A percentile compares a stretch with the other conserved stretches of the same genome.
Evolutionary conservation across 2,888 invertebrate species (phyloP).

Genomic region (Spodoptera littoralis): DNA sequence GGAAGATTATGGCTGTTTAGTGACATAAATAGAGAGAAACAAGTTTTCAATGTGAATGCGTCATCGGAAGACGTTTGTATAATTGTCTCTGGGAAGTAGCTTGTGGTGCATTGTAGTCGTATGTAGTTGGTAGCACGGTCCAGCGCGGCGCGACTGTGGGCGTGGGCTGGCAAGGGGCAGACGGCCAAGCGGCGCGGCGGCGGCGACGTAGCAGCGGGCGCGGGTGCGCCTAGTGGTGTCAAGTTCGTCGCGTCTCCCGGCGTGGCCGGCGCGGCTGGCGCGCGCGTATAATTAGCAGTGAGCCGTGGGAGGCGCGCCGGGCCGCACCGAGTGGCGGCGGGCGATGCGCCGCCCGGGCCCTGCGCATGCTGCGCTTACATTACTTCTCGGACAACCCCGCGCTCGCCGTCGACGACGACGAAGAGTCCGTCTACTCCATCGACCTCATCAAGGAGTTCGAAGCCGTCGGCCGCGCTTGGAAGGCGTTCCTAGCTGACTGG

Average conservation of each 20-base stretch:
- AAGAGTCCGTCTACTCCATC: constrained; percentile 92
- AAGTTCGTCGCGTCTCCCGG: constrained; percentile 68
- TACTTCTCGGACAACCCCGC: constrained; percentile 94
- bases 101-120: constrained; percentile 59
- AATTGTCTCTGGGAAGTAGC: constrained; percentile 19
- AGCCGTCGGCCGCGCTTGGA: constrained; percentile 93
- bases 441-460: constrained; percentile 97
- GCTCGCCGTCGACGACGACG: constrained; percentile 90
- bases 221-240: constrained; percentile 72
- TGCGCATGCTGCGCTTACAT: constrained; percentile 94
- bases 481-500: constrained; percentile 92
- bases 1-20: neutral
- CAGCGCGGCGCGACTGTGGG: constrained; percentile 38
- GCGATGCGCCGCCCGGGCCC: constrained; percentile 84
- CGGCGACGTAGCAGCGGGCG: constrained; percentile 60
- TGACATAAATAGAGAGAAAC: constrained; percentile 25
- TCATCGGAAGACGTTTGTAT: constrained; percentile 18
- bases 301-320: constrained; percentile 86
- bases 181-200: constrained; percentile 69
- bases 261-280: constrained; percentile 64
- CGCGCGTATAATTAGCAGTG: constrained; percentile 85
- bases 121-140: constrained; percentile 54
- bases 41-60: constrained; percentile 18
- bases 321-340: constrained; percentile 83
- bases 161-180: constrained; percentile 66